These are phyloP conservation scores for Mormyrus proboscirostris DNA, from an alignment of 2,797 vertebrate species.

Conservation along the genomic window DNA sequence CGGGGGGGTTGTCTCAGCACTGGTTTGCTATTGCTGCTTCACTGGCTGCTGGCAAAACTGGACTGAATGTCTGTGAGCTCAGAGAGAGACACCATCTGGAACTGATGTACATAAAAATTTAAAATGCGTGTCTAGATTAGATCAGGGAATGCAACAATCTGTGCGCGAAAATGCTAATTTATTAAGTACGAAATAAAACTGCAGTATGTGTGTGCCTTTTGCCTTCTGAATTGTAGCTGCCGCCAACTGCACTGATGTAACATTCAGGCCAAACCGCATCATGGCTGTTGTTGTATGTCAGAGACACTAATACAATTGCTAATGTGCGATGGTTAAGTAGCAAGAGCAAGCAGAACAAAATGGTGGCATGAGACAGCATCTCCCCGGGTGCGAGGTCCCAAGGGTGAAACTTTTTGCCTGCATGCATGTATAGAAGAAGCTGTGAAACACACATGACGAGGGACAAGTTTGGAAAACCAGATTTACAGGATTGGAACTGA, in stretches of 20 bases:
- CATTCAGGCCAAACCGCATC: neutral
- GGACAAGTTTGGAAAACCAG: neutral
- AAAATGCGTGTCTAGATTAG: neutral
- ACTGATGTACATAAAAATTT: neutral
- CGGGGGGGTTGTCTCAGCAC: neutral
- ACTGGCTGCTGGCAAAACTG: slow-evolving; percentile 24
- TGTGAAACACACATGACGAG: neutral
- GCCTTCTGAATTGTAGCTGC: neutral
- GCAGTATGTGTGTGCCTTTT: neutral
- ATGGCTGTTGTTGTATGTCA: neutral
- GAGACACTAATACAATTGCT: neutral
- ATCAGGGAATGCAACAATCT: neutral
- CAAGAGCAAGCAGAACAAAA: neutral
- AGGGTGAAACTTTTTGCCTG: neutral
- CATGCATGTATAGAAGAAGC: neutral
- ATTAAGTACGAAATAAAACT: neutral
- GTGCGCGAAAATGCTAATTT: neutral
- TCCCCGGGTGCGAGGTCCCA: neutral
- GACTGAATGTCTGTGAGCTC: neutral
- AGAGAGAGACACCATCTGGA: neutral
- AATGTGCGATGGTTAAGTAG: neutral
- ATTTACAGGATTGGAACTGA: neutral
- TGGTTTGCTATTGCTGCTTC: slow-evolving; percentile 44
- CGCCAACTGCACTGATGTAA: neutral
- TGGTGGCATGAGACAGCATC: neutral